phyloP scores from a whole-genome alignment of 2,797 vertebrate genomes.

The Sebastes glaucus region DNA sequence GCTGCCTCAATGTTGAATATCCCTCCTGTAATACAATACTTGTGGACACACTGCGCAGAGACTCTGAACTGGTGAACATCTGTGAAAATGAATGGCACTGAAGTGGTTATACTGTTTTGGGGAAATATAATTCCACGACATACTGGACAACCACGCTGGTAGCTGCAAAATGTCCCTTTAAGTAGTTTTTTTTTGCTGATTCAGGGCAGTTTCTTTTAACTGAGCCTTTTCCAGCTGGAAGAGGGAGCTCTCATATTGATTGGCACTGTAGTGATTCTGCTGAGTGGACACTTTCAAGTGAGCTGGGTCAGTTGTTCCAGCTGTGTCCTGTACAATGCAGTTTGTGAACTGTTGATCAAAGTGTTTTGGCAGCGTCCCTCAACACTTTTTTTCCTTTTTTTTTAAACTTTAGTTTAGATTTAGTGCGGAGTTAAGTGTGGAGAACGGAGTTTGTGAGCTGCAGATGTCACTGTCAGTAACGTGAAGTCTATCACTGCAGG shows the following conservation, averaged over 20 bases:
- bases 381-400: background rate
- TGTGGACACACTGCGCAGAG: background rate
- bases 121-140: background rate
- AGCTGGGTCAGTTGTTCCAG: constrained; percentile 12
- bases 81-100: background rate
- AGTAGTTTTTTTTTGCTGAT: background rate
- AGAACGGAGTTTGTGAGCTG: background rate
- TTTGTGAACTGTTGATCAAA: background rate
- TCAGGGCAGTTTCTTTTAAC: background rate
- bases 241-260: constrained; percentile 27
- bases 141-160: background rate
- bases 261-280: constrained; percentile 14
- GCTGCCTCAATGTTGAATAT: background rate
- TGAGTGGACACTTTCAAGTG: constrained; percentile 16
- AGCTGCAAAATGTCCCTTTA: background rate
- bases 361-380: background rate
- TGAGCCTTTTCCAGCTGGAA: background rate
- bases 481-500: background rate
- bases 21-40: background rate
- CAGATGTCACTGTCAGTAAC: background rate
- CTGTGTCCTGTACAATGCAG: constrained; percentile 4
- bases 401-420: background rate
- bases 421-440: background rate
- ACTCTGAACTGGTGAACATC: background rate
- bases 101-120: background rate